Conservation (phyloP, 1,140 invertebrate genomes). For the Heliconius congener region DNA sequence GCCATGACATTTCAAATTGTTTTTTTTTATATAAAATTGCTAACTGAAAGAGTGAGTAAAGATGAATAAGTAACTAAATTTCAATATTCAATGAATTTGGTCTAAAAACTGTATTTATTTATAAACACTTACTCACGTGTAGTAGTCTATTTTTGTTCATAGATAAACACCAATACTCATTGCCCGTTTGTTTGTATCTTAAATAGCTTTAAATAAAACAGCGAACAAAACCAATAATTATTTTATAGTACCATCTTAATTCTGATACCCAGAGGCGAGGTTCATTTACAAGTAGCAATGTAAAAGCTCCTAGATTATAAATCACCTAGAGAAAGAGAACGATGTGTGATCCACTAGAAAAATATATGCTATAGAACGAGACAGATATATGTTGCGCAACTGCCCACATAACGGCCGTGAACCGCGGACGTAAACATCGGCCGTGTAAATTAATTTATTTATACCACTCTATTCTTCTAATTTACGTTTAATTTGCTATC, state of each 20-base stretch:
- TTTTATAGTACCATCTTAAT: conserved; percentile 59
- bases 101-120: not conserved
- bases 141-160: not conserved
- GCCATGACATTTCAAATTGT: not conserved
- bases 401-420: conserved; percentile 44
- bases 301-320: conserved; percentile 57
- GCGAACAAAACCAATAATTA: conserved; percentile 52
- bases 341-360: conserved; percentile 22
- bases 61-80: not conserved
- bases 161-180: conserved; percentile 6
- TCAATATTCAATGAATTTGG: not conserved
- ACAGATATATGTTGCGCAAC: conserved; percentile 36
- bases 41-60: not conserved
- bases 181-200: not conserved
- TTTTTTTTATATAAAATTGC: not conserved
- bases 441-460: conserved; percentile 46
- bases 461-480: conserved; percentile 37
- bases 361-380: conserved; percentile 36
- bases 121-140: not conserved
- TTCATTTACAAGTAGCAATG: conserved; percentile 56
- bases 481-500: conserved; percentile 36
- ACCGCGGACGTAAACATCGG: conserved; percentile 48
- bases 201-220: conserved; percentile 3
- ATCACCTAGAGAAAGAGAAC: conserved; percentile 56
- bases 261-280: conserved; percentile 49